phyloP scores from a whole-genome alignment of 2,113 vertebrate genomes.

The Egretta garzetta region DNA sequence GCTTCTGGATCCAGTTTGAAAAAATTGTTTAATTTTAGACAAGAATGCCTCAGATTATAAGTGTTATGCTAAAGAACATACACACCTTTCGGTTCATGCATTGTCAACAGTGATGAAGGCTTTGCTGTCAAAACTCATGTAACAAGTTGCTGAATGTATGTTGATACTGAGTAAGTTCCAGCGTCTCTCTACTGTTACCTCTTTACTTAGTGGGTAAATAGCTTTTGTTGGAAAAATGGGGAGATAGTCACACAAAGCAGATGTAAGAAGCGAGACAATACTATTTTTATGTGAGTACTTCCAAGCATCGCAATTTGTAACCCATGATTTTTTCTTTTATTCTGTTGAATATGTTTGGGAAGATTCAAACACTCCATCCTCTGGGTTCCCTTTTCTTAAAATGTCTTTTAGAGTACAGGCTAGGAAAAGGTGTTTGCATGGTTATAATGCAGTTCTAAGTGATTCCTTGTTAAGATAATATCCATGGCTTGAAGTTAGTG shows the following conservation, averaged over 20 bases:
- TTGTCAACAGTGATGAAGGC: not conserved
- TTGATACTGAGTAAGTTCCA: not conserved
- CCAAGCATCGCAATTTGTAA: not conserved
- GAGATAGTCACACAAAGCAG: not conserved
- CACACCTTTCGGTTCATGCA: not conserved
- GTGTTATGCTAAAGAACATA: not conserved
- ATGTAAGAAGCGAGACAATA: not conserved
- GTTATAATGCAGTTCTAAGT: not conserved
- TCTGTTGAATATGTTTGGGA: not conserved
- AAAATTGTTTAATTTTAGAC: not conserved
- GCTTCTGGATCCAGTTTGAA: not conserved
- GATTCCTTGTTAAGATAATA: not conserved
- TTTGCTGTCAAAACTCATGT: not conserved
- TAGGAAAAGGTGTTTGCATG: not conserved
- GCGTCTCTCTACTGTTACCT: not conserved
- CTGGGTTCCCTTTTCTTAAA: not conserved
- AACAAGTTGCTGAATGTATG: not conserved
- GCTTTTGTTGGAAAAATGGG: not conserved
- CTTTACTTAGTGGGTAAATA: not conserved
- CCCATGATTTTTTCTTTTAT: not conserved
- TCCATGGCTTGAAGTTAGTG: not conserved
- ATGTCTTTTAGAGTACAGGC: not conserved
- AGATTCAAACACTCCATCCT: not conserved
- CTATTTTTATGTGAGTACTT: not conserved
- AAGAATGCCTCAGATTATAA: not conserved